A percentile compares a stretch with the other conserved stretches of the same genome.
Conservation (phyloP, 2,888 invertebrate genomes). For the Melinopterus prodromus region DNA sequence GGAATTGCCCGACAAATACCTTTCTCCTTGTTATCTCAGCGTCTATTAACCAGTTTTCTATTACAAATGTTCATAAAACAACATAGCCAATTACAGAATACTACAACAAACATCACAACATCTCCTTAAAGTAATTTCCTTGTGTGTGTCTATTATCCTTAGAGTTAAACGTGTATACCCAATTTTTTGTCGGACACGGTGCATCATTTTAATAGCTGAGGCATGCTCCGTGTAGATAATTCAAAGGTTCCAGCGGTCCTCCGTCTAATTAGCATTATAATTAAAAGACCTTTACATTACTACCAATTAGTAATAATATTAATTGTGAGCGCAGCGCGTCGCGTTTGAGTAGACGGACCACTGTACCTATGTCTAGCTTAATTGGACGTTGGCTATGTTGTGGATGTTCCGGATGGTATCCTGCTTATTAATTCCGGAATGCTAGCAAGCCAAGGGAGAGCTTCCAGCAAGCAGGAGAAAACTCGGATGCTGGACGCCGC, state of each 20-base stretch:
- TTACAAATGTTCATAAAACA: background rate
- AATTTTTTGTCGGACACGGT: background rate
- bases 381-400: background rate
- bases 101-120: background rate
- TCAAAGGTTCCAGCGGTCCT: constrained; percentile 11
- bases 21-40: too few relatives aligned
- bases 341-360: background rate
- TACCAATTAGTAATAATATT: constrained; percentile 23
- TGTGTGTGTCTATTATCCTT: background rate
- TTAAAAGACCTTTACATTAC: constrained; percentile 15
- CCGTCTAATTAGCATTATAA: constrained; percentile 17
- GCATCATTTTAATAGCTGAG: background rate
- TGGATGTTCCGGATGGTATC: background rate
- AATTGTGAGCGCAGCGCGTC: constrained; percentile 6
- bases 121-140: background rate
- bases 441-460: background rate
- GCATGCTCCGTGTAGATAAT: constrained; percentile 14
- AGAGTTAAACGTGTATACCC: background rate
- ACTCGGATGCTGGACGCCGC: background rate
- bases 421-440: background rate
- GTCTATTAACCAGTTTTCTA: too few relatives aligned
- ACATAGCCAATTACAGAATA: background rate
- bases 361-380: background rate
- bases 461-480: background rate
- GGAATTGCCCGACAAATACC: too few relatives aligned